phyloP scores from a whole-genome alignment of 2,113 vertebrate genomes.

The Muntiacus reevesi region DNA sequence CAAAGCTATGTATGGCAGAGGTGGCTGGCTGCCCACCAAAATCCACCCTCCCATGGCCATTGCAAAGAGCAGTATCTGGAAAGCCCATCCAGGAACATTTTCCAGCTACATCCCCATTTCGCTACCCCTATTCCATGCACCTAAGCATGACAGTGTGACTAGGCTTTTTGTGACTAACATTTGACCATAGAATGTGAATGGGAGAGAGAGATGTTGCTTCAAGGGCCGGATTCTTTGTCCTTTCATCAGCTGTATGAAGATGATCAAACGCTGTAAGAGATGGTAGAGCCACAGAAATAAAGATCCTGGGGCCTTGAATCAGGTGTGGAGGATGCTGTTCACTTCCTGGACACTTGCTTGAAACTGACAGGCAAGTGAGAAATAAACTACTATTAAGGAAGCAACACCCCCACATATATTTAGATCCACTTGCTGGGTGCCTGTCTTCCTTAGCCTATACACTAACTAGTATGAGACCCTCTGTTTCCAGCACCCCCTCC shows the following conservation, averaged over 20 bases:
- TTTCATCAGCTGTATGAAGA: not conserved
- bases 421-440: not conserved
- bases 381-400: not conserved
- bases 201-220: not conserved
- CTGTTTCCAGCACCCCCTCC: not conserved
- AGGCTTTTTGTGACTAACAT: not conserved
- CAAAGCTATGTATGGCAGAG: not conserved
- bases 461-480: not conserved
- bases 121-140: no score
- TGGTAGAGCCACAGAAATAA: not conserved
- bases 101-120: not conserved
- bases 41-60: not conserved
- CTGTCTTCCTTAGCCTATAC: not conserved
- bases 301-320: not conserved
- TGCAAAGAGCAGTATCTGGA: not conserved
- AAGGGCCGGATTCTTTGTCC: not conserved
- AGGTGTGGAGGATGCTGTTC: not conserved
- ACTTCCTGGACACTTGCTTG: not conserved
- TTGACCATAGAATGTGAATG: not conserved
- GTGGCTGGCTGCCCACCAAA: not conserved
- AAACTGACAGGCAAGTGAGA: not conserved
- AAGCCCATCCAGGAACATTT: not conserved
- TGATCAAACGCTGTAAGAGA: not conserved
- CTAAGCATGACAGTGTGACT: not conserved
- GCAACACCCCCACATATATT: not conserved